Evolutionary conservation across 53 echinoderm and acorn worm species (phyloP).

Genomic region (Patiria pectinifera): DNA sequence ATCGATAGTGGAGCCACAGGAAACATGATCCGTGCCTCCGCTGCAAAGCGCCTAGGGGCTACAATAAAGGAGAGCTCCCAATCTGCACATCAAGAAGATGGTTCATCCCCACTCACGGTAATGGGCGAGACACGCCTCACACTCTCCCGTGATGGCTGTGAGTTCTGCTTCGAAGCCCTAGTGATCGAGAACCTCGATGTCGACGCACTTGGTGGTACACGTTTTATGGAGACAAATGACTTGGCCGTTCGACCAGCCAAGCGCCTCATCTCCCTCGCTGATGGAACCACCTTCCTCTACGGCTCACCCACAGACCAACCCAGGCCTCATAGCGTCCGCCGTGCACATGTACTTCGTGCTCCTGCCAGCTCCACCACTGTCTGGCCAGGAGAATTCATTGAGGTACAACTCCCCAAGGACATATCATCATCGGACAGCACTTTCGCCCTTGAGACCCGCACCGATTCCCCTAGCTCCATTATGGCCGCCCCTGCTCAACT

Average conservation of each 20-base stretch:
- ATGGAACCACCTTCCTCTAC: too few relatives aligned
- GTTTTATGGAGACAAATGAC: neutral
- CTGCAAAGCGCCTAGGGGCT: too few relatives aligned
- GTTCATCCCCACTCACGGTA: slow-evolving; percentile 46
- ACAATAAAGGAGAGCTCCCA: slow-evolving; percentile 50
- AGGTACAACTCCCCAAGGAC: slow-evolving; percentile 4
- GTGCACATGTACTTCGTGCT: slow-evolving; percentile 21
- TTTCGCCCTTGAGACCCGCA: slow-evolving; percentile 9
- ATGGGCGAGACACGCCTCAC: neutral
- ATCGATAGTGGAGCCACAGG: too few relatives aligned
- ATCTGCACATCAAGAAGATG: slow-evolving; percentile 70
- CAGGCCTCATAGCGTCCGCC: too few relatives aligned
- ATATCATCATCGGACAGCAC: too few relatives aligned
- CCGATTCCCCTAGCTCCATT: slow-evolving; percentile 11
- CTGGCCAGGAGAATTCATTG: slow-evolving; percentile 18
- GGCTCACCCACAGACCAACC: too few relatives aligned
- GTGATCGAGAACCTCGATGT: neutral
- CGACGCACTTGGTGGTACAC: neutral
- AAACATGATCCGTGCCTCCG: too few relatives aligned
- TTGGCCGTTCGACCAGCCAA: too few relatives aligned
- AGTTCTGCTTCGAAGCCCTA: neutral
- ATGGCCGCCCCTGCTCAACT: neutral
- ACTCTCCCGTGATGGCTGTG: too few relatives aligned
- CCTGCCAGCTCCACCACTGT: slow-evolving; percentile 6
- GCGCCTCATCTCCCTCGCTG: too few relatives aligned